A percentile compares a stretch with the other conserved stretches of the same genome.
phyloP scores from a whole-genome alignment of 2,797 vertebrate genomes.

The Spizella passerina region DNA sequence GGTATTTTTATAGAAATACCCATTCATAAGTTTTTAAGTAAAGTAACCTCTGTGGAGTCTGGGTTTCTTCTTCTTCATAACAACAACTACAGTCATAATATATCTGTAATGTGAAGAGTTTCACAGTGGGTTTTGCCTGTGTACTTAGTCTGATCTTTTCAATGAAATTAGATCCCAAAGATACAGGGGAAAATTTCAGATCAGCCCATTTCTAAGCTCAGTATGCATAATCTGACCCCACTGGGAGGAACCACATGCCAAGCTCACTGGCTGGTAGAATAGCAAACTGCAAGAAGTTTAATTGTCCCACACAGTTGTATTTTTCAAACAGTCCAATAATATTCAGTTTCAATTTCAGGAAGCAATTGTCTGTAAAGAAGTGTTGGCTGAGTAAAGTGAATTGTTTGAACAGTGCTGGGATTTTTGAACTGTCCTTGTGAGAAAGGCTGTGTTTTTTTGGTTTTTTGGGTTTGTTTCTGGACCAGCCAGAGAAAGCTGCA shows the following conservation, averaged over 20 bases:
- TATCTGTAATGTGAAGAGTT: neutral
- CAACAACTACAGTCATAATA: neutral
- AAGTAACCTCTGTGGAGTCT: neutral
- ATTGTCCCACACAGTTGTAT: neutral
- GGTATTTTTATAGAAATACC: neutral
- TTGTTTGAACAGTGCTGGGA: neutral
- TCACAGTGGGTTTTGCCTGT: neutral
- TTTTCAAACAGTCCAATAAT: neutral
- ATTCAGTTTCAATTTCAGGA: neutral
- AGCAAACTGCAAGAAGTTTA: neutral
- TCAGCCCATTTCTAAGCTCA: neutral
- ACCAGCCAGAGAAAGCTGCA: neutral
- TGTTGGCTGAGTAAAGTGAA: neutral
- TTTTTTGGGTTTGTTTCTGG: neutral
- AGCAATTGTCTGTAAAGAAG: neutral
- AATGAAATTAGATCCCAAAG: neutral
- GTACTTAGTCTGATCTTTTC: neutral
- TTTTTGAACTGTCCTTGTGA: neutral
- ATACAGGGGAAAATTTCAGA: neutral
- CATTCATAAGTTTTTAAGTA: neutral
- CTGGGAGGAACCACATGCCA: neutral
- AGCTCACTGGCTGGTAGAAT: neutral
- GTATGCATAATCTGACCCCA: neutral
- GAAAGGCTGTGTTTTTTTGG: neutral
- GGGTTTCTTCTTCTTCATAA: neutral